phyloP scores from a whole-genome alignment of 1,140 invertebrate species.

The Drepana arcuata region DNA sequence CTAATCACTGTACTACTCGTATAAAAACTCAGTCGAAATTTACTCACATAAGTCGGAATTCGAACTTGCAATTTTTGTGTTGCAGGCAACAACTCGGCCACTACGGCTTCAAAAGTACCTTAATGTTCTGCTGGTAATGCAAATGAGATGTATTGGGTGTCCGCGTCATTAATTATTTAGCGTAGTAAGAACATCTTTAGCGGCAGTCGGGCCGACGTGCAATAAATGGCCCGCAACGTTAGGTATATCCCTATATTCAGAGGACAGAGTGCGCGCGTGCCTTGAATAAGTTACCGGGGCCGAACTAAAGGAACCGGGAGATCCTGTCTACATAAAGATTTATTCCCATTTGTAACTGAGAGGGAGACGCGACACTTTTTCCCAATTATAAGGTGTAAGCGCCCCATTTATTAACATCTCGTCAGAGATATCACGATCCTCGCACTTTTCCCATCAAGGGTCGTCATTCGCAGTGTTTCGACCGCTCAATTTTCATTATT shows the following conservation, averaged over 20 bases:
- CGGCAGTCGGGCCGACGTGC: slow-evolving; percentile 29
- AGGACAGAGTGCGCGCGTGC: slow-evolving; percentile 52
- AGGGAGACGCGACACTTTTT: slow-evolving; percentile 63
- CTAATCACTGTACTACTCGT: too few relatives aligned
- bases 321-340: slow-evolving; percentile 65
- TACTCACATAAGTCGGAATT: too few relatives aligned
- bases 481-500: too few relatives aligned
- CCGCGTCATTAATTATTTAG: slow-evolving; percentile 56
- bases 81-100: too few relatives aligned
- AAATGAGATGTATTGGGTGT: too few relatives aligned
- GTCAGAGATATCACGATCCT: slow-evolving; percentile 50
- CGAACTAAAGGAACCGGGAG: slow-evolving; percentile 24
- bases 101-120: too few relatives aligned
- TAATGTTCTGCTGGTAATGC: too few relatives aligned
- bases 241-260: slow-evolving; percentile 61
- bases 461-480: too few relatives aligned
- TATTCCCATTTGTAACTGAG: slow-evolving; percentile 69
- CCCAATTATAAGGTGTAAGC: slow-evolving; percentile 67
- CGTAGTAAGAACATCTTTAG: slow-evolving; percentile 48
- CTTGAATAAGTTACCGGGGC: slow-evolving; percentile 36
- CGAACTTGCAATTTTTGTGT: too few relatives aligned
- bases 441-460: slow-evolving; percentile 3
- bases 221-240: slow-evolving; percentile 55
- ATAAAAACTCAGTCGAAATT: too few relatives aligned
- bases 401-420: slow-evolving; percentile 63